Evolutionary conservation across 1,140 invertebrate species (phyloP), one percentile per base, ranked within the genome.

Genomic region (Bacillus rossius): DNA sequence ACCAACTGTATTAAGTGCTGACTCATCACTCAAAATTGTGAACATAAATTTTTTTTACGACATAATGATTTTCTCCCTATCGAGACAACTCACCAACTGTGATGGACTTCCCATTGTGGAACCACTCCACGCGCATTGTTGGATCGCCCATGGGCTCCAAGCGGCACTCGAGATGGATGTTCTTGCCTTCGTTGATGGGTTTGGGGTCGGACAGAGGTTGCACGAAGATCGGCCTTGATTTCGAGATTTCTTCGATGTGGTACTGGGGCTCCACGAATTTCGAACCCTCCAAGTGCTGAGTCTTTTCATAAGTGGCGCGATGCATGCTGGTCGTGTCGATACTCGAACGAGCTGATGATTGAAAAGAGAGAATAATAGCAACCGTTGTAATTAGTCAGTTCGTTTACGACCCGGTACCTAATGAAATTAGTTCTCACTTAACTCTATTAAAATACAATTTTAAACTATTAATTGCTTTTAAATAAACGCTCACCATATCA

Each of bases 61-160:
- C n/a, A n/a, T n/a, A n/a, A n/a, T n/a, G n/a, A n/a, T n/a, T n/a
- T n/a, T n/a, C n/a, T n/a, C n/a, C n/a, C n/a, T n/a, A n/a, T n/a
- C n/a, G n/a, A n/a, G n/a, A 34, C 17, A 26, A 64, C 64, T 70
- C 64, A 73, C 90, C 90, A 55, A 94, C 88, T 8, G 90, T 92
- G 0, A 94, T 82, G 8, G 90, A 85, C 65, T 84, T 83, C 25
- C 92, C 94, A 75, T 97, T 96, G 61, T 92, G 89, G 78, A 89
- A 95, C 94, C 94, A 97, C 77, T 96, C 94, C 3, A 96, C 55
- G 67, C 88, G 81, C 90, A 96, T 94, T 1, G 91, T 93, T n/a
- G 92, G 92, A 76, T 96, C 94, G 22, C 90, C 91, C 85, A 94
- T 93, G 1, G 94, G 93, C 72, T 96, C 94, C 55, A 96, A 74